Evolutionary conservation across 1,140 invertebrate genomes (phyloP).

Genomic region (Chrysopa pallens): DNA sequence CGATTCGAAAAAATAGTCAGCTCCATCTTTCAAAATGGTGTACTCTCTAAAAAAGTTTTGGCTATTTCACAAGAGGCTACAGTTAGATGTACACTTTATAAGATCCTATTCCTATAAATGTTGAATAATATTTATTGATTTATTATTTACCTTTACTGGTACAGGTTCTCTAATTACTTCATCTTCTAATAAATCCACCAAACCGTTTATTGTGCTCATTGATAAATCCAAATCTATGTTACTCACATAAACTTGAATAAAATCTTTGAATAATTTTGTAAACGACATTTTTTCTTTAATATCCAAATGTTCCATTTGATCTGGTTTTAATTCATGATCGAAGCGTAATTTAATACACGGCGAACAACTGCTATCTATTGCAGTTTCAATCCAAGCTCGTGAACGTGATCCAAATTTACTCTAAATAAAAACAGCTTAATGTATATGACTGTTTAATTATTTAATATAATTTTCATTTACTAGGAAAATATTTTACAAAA

Average conservation of each 20-base stretch:
- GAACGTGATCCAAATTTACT: slow-evolving; percentile 52
- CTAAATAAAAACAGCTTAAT: slow-evolving; percentile 24
- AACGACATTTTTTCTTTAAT: slow-evolving; percentile 24
- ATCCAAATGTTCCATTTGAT: slow-evolving; percentile 7
- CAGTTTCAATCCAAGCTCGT: slow-evolving; percentile 45
- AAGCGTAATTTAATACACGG: slow-evolving; percentile 28
- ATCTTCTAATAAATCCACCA: slow-evolving; percentile 71
- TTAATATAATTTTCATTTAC: too few species aligned
- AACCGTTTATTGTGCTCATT: slow-evolving; percentile 60
- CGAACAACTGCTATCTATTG: slow-evolving; percentile 22
- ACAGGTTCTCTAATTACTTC: slow-evolving; percentile 61
- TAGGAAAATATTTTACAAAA: too few species aligned
- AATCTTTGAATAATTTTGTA: slow-evolving; percentile 21
- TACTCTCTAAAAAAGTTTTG: too few species aligned
- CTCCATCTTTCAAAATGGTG: too few species aligned
- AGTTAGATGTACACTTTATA: too few species aligned
- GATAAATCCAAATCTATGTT: slow-evolving; percentile 51
- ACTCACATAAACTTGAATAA: slow-evolving; percentile 39
- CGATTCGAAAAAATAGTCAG: too few species aligned
- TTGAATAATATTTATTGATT: slow-evolving; percentile 1
- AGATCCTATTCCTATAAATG: too few species aligned
- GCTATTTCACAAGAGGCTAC: too few species aligned
- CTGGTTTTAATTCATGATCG: slow-evolving; percentile 27
- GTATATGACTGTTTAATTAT: neutral
- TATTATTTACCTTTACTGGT: slow-evolving; percentile 47